Evolutionary conservation across 30 jellyfish, hydroid and myxozoan genomes (phyloP).

Genomic region (Catostylus mosaicus): DNA sequence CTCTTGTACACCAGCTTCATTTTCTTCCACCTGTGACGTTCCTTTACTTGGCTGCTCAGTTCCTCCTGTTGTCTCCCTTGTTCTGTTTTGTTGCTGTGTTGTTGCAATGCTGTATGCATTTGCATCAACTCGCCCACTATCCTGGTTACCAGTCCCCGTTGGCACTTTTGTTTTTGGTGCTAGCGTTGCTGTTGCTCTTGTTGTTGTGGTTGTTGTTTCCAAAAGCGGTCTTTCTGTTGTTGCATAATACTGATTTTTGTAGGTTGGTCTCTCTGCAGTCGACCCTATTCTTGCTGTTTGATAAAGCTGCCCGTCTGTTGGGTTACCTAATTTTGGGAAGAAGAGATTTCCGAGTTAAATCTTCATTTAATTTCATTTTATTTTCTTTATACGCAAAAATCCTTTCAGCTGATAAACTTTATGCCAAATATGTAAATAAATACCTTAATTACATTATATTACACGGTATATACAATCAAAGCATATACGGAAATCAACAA

Average conservation of each 20-base stretch:
- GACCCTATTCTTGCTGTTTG: background rate
- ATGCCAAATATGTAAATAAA: no score
- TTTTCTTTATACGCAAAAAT: no score
- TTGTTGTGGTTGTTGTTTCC: background rate
- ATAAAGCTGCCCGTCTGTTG: background rate
- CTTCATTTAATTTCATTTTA: no score
- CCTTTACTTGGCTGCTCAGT: background rate
- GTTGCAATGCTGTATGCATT: background rate
- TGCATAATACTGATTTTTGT: background rate
- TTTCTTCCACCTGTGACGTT: background rate
- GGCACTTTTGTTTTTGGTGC: background rate
- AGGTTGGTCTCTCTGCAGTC: background rate
- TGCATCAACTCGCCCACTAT: background rate
- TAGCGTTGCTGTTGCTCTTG: background rate
- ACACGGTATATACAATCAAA: no score
- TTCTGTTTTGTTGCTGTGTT: background rate
- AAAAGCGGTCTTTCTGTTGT: background rate
- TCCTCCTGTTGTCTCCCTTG: background rate
- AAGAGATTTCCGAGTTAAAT: no score
- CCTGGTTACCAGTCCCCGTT: background rate
- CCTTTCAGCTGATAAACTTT: no score
- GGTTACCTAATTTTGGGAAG: background rate
- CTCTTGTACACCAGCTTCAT: background rate
- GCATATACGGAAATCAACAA: no score
- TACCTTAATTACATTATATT: no score